Percentiles rank a stretch among this genome's conserved stretches.
These are phyloP conservation scores for Melanotaenia trifasciata DNA, from an alignment of 2,797 vertebrate species.

Conservation along the genomic window DNA sequence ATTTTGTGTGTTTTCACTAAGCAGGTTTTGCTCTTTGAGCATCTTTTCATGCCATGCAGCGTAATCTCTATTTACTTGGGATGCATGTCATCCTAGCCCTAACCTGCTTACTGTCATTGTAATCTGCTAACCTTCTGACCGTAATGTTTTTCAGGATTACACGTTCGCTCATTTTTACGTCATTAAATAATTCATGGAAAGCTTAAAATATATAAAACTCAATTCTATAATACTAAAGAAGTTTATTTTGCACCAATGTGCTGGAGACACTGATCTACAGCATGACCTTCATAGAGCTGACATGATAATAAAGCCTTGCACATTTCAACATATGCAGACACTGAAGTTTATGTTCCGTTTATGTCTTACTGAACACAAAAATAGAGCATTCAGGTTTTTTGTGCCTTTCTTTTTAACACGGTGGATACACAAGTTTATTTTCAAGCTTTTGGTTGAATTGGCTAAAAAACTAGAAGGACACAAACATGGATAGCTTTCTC, in stretches of 20 bases:
- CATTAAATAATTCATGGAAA: neutral
- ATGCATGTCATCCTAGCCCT: constrained; percentile 2
- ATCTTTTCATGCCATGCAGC: no score
- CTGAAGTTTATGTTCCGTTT: neutral
- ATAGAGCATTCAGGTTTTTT: neutral
- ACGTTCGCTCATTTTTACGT: neutral
- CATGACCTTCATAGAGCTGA: neutral
- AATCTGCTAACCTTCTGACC: constrained; percentile 8
- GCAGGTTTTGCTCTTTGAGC: neutral
- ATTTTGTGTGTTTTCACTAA: neutral
- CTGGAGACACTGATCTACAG: neutral
- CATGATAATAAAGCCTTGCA: neutral
- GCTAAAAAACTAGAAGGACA: constrained; percentile 13
- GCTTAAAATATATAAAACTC: neutral
- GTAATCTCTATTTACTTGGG: neutral
- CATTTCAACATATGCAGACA: neutral
- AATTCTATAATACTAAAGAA: neutral
- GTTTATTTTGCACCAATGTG: no score
- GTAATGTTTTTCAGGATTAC: neutral
- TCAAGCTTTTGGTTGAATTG: neutral
- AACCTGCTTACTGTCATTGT: constrained; percentile 1
- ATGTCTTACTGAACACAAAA: neutral
- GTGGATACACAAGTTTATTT: neutral
- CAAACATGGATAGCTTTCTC: neutral
- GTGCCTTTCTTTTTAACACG: neutral